Percentiles rank a stretch among this genome's conserved stretches.
Conservation (phyloP, 2,797 vertebrate species). For the Hylomyscus alleni region DNA sequence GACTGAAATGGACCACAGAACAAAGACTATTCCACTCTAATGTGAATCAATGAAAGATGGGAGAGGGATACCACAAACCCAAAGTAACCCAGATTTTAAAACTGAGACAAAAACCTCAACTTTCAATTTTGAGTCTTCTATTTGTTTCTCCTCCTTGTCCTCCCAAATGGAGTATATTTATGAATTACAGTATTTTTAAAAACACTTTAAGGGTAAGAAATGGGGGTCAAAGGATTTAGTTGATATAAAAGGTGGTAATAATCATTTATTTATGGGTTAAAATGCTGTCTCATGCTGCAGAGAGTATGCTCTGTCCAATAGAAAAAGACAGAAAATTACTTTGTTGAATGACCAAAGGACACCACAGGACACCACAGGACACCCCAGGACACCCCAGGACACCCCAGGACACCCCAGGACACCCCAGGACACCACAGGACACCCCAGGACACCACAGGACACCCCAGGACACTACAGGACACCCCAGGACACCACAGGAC, state of each 20-base stretch:
- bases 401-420: too few relatives aligned
- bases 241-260: neutral
- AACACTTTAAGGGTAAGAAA: neutral
- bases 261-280: neutral
- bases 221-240: neutral
- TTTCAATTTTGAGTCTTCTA: neutral
- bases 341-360: neutral
- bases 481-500: too few relatives aligned
- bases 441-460: too few relatives aligned
- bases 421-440: too few relatives aligned
- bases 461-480: too few relatives aligned
- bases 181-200: neutral
- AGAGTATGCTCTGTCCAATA: neutral
- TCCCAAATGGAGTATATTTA: neutral
- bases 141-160: neutral
- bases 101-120: neutral
- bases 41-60: neutral
- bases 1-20: neutral
- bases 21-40: neutral
- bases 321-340: neutral
- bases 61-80: neutral
- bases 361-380: neutral
- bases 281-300: neutral
- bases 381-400: too few relatives aligned
- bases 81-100: constrained; percentile 12